These are phyloP conservation scores for Mormyrops attenuatus DNA, from an alignment of 2,797 vertebrate genomes.

Conservation along the genomic window DNA sequence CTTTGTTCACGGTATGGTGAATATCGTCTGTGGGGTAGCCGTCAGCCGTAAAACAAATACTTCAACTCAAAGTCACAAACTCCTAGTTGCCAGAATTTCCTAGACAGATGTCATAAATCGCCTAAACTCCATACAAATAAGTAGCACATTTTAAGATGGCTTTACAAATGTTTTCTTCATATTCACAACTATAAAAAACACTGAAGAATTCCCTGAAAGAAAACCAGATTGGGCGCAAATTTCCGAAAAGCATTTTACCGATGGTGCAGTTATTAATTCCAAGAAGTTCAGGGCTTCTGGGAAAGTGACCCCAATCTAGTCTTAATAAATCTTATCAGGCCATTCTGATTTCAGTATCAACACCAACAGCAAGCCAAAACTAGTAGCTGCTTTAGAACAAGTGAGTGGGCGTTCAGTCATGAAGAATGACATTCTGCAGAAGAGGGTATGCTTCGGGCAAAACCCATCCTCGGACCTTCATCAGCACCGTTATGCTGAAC, in stretches of 20 bases:
- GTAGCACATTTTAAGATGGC: not conserved
- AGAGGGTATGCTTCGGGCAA: not conserved
- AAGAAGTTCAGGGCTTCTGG: not conserved
- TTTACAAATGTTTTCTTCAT: not conserved
- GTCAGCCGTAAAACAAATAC: not conserved
- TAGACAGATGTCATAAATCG: constrained; percentile 2
- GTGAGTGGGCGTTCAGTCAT: not conserved
- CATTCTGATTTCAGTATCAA: not conserved
- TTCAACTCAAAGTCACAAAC: not conserved
- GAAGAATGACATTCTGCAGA: not conserved
- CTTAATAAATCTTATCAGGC: not conserved
- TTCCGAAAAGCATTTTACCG: not conserved
- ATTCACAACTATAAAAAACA: not conserved
- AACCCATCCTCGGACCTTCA: not conserved
- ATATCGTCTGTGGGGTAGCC: not conserved
- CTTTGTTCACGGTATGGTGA: not conserved
- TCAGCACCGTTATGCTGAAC: not conserved
- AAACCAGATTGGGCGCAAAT: not conserved
- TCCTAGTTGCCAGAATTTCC: not conserved
- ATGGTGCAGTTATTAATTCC: not conserved
- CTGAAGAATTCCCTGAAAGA: not conserved
- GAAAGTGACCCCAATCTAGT: not conserved
- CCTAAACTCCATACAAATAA: not conserved
- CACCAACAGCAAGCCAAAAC: not conserved
- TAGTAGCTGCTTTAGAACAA: not conserved